Base-by-base conservation (phyloP, 1,140 invertebrate genomes). In the Globodera ellingtonae region DNA sequence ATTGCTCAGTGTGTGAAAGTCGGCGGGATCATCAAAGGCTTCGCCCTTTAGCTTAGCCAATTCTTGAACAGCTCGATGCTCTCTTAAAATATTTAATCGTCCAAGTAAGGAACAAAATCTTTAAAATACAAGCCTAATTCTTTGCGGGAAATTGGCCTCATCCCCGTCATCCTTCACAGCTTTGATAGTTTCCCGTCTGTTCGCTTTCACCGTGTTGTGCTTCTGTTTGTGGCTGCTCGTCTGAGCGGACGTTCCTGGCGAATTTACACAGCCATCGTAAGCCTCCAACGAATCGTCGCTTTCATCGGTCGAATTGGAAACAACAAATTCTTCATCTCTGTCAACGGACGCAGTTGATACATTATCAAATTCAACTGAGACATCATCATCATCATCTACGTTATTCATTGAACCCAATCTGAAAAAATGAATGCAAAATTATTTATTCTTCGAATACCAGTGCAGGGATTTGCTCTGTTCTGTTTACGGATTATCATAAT, bases 151-250 rank as follows among this genome's bases (percentile, higher is more conserved):
- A 71, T 86, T 73, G 4, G 1, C 18, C 13, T 87, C 84, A 77
- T 89, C 81, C 56, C 87, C 86, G 75, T 87, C 86, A 78, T 87
- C 86, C 35, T 82, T 83, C 10, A 70, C 67, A 10, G 24, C 24
- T 70, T 47, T 70, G 46, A 70, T 44, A n/a, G 67, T 70, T 70
- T 44, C 18, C 35, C 3, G 1, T 65, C n/a, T 65, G 13, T 70
- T 18, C 15, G 13, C 18, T 62, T 62, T 62, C 18, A 3, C 18
- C 13, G 10, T 18, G 13, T 62, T 62, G 13, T 10, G 3, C 18
- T 62, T 62, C 35, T 35, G 35, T 35, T 3, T 35, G 35, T 35
- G 35, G 35, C 35, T 35, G 35, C 35, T 62, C 18, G 10, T 3
- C 6, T 15, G 6, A 18, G 3, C 18, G 10, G 56, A 62, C 56